Evolutionary conservation across 2,113 vertebrate genomes (phyloP).

Genomic region (Capreolus pygargus): DNA sequence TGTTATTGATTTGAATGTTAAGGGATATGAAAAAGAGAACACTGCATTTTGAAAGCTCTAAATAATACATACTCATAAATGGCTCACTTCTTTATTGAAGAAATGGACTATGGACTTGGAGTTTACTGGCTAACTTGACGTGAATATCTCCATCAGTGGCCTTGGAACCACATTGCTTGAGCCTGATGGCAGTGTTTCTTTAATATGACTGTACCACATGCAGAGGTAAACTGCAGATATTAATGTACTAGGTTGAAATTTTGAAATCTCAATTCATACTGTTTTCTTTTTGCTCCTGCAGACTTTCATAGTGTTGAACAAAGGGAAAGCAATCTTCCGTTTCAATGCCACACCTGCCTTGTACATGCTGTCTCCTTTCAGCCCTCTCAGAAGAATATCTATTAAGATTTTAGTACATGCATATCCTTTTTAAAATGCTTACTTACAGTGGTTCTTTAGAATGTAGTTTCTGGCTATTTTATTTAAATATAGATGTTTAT

Average conservation of each 20-base stretch:
- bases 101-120: background rate
- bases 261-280: background rate
- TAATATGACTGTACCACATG: fast-evolving
- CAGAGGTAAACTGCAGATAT: background rate
- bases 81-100: background rate
- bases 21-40: background rate
- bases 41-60: background rate
- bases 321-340: slow-evolving; percentile 92
- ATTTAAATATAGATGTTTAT: background rate
- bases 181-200: background rate
- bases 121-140: background rate
- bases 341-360: slow-evolving; percentile 96
- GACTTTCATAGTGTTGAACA: slow-evolving; percentile 99
- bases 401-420: slow-evolving; percentile 96
- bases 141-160: background rate
- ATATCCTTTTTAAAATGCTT: slow-evolving; percentile 92
- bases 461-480: background rate
- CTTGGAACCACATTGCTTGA: background rate
- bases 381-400: slow-evolving; percentile 91
- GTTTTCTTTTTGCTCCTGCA: slow-evolving; percentile 75
- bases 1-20: background rate
- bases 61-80: background rate
- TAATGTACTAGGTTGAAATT: background rate
- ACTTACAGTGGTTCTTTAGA: background rate
- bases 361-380: slow-evolving; percentile 95